Percentiles rank a stretch among this genome's conserved stretches.
Conservation (phyloP, 2,888 invertebrate species). For the Boloria selene region DNA sequence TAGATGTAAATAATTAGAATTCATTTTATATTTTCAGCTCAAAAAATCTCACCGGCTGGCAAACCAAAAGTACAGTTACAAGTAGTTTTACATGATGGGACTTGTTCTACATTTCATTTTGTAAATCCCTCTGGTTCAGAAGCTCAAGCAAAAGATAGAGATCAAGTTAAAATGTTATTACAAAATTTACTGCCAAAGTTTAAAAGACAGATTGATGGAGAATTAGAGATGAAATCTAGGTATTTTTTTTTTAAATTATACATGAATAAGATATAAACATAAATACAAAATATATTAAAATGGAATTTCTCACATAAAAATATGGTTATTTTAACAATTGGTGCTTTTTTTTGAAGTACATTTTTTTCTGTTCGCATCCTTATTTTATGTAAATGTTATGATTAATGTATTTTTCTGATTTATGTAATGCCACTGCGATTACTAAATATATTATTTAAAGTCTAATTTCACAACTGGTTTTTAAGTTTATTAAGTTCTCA, state of each 20-base stretch:
- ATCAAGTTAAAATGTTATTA: conserved; percentile 95
- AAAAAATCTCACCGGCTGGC: conserved; percentile 98
- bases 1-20: neutral
- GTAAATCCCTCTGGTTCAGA: conserved; percentile 92
- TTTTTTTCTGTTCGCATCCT: no score
- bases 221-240: conserved; percentile 93
- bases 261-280: neutral
- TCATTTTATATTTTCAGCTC: conserved; percentile 82
- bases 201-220: conserved; percentile 94
- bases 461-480: neutral
- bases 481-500: no score
- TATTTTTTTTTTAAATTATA: conserved; percentile 47
- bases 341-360: no score
- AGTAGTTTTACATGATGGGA: conserved; percentile 96
- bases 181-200: conserved; percentile 96
- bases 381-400: no score
- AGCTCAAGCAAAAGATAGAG: conserved; percentile 93
- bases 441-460: neutral
- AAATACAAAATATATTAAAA: no score
- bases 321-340: no score
- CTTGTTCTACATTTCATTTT: conserved; percentile 98
- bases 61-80: conserved; percentile 99
- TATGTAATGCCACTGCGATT: neutral
- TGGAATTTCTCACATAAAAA: no score
- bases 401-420: no score